Evolutionary conservation across 2,888 invertebrate species (phyloP).

Genomic region (Oasisia sp.): DNA sequence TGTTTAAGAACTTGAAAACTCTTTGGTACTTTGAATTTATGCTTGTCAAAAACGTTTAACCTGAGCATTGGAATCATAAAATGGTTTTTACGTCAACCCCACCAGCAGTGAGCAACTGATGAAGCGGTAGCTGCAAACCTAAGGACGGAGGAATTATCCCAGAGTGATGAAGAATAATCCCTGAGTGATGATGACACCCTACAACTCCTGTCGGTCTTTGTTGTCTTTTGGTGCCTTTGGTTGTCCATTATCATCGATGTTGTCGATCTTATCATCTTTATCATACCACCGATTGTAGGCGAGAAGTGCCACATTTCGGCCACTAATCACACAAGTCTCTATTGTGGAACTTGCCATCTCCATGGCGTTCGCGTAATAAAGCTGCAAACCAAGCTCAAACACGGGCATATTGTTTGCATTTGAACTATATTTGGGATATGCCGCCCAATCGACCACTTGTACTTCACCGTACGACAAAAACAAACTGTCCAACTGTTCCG

Average conservation of each 20-base stretch:
- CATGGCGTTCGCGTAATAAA: conserved; percentile 74
- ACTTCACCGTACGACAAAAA: conserved; percentile 63
- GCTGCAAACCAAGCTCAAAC: conserved; percentile 69
- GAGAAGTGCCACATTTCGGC: conserved; percentile 73
- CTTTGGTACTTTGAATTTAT: not conserved
- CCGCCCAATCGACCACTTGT: conserved; percentile 54
- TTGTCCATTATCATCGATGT: not conserved
- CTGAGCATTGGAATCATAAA: not conserved
- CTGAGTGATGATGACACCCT: not conserved
- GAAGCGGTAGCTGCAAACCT: not conserved
- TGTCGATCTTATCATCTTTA: not conserved
- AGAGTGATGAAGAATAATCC: not conserved
- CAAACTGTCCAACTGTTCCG: conserved; percentile 67
- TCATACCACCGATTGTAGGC: conserved; percentile 46
- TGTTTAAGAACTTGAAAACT: not conserved
- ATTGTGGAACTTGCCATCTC: conserved; percentile 77
- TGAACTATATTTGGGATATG: conserved; percentile 59
- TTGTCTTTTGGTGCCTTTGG: not conserved
- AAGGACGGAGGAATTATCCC: not conserved
- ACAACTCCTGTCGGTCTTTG: not conserved
- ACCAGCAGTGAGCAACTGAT: not conserved
- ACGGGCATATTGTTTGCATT: conserved; percentile 57
- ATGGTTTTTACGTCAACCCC: not conserved
- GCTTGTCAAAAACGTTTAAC: not conserved
- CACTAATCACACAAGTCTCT: conserved; percentile 75